These are phyloP conservation scores for Neofelis nebulosa DNA, from an alignment of 2,113 vertebrate genomes.

Conservation along the genomic window DNA sequence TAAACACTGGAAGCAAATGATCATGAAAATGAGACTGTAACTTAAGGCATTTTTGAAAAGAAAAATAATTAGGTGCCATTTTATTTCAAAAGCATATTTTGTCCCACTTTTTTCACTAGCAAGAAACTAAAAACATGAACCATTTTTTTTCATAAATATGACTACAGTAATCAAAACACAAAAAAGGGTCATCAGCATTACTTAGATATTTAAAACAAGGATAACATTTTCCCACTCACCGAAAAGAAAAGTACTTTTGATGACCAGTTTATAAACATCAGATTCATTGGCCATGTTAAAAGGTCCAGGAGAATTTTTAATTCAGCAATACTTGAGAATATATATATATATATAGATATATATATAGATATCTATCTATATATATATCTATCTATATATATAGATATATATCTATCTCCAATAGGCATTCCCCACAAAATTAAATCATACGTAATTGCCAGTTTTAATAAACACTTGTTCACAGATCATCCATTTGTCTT, in stretches of 20 bases:
- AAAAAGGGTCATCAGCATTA: conserved; percentile 70
- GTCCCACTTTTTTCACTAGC: conserved; percentile 76
- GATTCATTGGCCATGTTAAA: conserved; percentile 73
- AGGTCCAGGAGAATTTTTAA: conserved; percentile 80
- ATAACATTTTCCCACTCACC: conserved; percentile 75
- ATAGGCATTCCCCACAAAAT: conserved; percentile 76
- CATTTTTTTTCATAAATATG: conserved; percentile 77
- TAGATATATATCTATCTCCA: conserved; percentile 76
- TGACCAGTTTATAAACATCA: conserved; percentile 78
- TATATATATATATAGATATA: conserved; percentile 72
- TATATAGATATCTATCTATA: conserved; percentile 45
- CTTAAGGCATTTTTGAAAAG: conserved; percentile 81
- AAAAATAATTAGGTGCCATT: conserved; percentile 77
- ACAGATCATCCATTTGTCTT: conserved; percentile 76
- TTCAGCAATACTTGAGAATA: conserved; percentile 78
- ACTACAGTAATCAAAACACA: conserved; percentile 83
- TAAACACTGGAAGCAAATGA: conserved; percentile 84
- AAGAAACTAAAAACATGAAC: conserved; percentile 81
- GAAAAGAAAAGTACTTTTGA: conserved; percentile 79
- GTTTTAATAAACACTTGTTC: conserved; percentile 82
- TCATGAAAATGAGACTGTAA: conserved; percentile 76
- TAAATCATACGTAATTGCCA: conserved; percentile 80
- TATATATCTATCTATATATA: not conserved
- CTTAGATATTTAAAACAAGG: conserved; percentile 83
- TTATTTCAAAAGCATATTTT: conserved; percentile 79